Percentiles rank a stretch among this genome's conserved stretches.
These are phyloP conservation scores for Leptinotarsa haldemani DNA, from an alignment of 2,888 invertebrate genomes.

Conservation along the genomic window DNA sequence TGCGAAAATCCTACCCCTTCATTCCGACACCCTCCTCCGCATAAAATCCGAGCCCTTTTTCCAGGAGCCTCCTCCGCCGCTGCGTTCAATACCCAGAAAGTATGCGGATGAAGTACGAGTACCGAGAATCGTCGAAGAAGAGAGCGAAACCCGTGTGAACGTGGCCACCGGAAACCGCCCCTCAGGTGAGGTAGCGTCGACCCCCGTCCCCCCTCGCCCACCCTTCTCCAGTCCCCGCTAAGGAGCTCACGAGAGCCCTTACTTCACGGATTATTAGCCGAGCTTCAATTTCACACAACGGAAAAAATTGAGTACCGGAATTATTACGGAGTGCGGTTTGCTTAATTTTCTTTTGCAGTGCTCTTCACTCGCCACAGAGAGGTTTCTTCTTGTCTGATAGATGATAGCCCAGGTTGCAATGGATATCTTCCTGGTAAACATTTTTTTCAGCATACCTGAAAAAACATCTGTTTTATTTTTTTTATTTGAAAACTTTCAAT, in stretches of 20 bases:
- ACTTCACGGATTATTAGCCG: conserved; percentile 63
- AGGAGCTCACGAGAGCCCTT: conserved; percentile 61
- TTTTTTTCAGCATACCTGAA: too few species aligned
- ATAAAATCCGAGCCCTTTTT: not conserved
- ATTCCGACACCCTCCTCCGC: too few species aligned
- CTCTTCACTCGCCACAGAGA: not conserved
- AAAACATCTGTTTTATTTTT: too few species aligned
- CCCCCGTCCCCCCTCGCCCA: conserved; percentile 18
- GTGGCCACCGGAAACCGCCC: conserved; percentile 64
- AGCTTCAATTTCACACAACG: conserved; percentile 61
- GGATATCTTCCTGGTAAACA: too few species aligned
- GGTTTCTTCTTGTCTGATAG: not conserved
- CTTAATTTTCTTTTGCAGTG: conserved; percentile 12
- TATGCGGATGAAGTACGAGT: conserved; percentile 3
- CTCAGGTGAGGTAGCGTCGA: conserved; percentile 58
- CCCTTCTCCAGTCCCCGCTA: conserved; percentile 48
- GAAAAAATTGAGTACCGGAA: conserved; percentile 24
- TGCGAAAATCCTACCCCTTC: too few species aligned
- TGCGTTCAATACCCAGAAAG: conserved; percentile 3
- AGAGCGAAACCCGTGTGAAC: conserved; percentile 58
- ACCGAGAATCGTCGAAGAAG: conserved; percentile 8
- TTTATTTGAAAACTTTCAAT: too few species aligned
- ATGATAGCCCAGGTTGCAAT: not conserved
- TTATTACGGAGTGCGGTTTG: conserved; percentile 16
- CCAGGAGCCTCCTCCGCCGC: not conserved